These are phyloP conservation scores for Mesodorylaimus sp. DNA, from an alignment of 2,888 invertebrate species.

Conservation along the genomic window DNA sequence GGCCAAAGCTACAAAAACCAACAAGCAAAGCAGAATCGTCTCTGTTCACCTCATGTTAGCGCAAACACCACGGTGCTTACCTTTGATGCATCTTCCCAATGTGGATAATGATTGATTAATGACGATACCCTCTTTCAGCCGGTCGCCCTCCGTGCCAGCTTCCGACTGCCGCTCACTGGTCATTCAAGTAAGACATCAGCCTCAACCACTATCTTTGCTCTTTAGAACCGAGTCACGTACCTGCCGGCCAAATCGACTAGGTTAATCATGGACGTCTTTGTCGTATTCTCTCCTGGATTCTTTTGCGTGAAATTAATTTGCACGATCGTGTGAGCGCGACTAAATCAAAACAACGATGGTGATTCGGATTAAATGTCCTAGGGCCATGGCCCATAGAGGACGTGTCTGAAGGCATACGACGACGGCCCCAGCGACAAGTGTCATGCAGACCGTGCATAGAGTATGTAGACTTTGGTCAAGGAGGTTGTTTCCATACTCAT, in stretches of 20 bases:
- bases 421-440: too few relatives aligned
- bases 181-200: not conserved
- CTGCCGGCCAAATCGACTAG: constrained; percentile 43
- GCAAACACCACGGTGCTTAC: too few relatives aligned
- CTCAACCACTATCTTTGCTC: not conserved
- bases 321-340: constrained; percentile 42
- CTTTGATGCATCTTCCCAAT: constrained; percentile 39
- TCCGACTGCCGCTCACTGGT: constrained; percentile 40
- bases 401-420: too few relatives aligned
- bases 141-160: constrained; percentile 40
- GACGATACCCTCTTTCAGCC: constrained; percentile 42
- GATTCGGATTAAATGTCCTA: too few relatives aligned
- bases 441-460: too few relatives aligned
- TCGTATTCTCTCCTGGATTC: constrained; percentile 37
- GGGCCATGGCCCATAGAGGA: too few relatives aligned
- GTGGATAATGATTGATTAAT: constrained; percentile 41
- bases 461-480: too few relatives aligned
- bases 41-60: too few relatives aligned
- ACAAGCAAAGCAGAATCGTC: too few relatives aligned
- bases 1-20: constrained; percentile 2
- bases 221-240: constrained; percentile 23
- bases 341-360: too few relatives aligned
- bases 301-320: constrained; percentile 40
- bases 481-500: too few relatives aligned
- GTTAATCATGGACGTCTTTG: constrained; percentile 37